Evolutionary conservation across 2,888 invertebrate genomes (phyloP), one percentile per base, ranked within the genome.

Genomic region (Acleris literana): DNA sequence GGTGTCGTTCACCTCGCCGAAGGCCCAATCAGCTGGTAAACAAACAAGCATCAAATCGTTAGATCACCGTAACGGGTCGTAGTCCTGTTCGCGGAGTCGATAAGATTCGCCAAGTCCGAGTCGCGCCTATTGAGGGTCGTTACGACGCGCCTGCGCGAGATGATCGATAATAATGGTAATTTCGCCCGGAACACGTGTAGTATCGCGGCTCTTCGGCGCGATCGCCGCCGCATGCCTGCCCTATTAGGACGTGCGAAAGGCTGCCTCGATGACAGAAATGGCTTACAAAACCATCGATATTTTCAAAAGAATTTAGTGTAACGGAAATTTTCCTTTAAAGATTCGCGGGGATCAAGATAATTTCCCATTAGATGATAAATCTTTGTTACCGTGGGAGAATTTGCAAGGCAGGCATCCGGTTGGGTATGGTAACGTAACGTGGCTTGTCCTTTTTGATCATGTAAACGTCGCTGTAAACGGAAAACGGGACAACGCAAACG

Each of bases 141-240:
- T 90, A 91, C 88, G 80, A 81, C 81, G 85, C 86, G 81, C 81
- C 77, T 82, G 86, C 83, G 87, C 86, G 81, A 86, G 92, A 92
- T 90, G 90, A 90, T 91, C 92, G 92, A 92, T 92, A 92, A 92
- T 92, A 91, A 92, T 92, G 92, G 92, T 92, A 92, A 92, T 92
- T 92, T 90, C 75, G 82, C 80, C 67, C 73, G 77, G 79, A 87
- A 90, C 92, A 91, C 91, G 90, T 92, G 92, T 92, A 85, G 81
- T 85, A 86, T 90, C 88, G 87, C 78, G 81, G 82, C 78, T 82
- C 81, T 80, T 74, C 79, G 86, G 81, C 77, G 82, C 82, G 87
- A 89, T 88, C 85, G 84, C 80, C 84, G 77, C 80, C 71, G 72
- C 73, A 80, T 77, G 80, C 84, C 80, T 77, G 79, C 84, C 91